Percentiles rank a stretch among this genome's conserved stretches.
These are phyloP conservation scores for Apis cerana DNA, from an alignment of 1,140 invertebrate species.

Conservation along the genomic window DNA sequence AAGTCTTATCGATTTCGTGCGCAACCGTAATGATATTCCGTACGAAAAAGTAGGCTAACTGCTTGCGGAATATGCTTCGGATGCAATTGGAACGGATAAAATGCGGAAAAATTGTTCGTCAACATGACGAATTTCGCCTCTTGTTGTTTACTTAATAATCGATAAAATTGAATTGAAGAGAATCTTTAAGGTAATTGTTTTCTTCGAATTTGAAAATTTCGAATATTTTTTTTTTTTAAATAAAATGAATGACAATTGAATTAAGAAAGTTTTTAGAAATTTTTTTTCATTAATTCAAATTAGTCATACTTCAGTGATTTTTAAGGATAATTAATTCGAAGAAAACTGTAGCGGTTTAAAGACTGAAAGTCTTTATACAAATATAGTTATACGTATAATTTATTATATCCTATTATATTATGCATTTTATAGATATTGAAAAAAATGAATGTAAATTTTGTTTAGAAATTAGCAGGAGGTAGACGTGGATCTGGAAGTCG, in stretches of 20 bases:
- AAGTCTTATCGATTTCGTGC: slow-evolving; percentile 23
- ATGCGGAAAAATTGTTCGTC: slow-evolving; percentile 6
- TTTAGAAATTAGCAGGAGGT: slow-evolving; percentile 88
- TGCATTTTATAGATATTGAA: neutral
- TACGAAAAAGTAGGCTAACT: slow-evolving; percentile 42
- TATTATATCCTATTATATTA: no score
- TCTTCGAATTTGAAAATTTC: neutral
- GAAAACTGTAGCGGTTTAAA: no score
- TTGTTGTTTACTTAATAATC: neutral
- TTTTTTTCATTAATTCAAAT: no score
- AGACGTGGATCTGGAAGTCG: slow-evolving; percentile 82
- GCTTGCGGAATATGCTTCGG: slow-evolving; percentile 11
- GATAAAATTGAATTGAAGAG: no score
- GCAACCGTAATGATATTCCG: slow-evolving; percentile 1
- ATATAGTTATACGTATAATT: no score
- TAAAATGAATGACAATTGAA: neutral
- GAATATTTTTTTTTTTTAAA: neutral
- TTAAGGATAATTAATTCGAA: no score
- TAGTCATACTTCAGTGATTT: no score
- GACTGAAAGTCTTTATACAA: no score
- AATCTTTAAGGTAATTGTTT: neutral
- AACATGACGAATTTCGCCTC: neutral
- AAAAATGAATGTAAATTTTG: neutral
- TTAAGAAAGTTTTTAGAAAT: no score
- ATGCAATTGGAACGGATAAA: neutral